phyloP scores from a whole-genome alignment of 2,113 vertebrate genomes.

The Cettia cetti region DNA sequence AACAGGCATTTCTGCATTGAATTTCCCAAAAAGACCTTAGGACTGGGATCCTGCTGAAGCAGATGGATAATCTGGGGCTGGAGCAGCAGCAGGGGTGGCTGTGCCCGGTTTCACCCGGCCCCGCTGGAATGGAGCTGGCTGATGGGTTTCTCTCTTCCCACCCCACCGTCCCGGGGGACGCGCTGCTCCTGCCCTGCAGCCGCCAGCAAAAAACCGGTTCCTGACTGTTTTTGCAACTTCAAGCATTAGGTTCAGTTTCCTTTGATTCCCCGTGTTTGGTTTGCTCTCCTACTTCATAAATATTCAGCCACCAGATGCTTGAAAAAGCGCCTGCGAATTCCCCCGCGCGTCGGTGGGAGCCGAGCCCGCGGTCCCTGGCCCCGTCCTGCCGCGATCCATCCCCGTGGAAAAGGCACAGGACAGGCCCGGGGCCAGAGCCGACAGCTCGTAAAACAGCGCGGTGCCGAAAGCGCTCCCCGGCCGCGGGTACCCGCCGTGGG shows the following conservation, averaged over 20 bases:
- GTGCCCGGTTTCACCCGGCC: background rate
- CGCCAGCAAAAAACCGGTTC: background rate
- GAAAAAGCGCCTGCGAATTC: background rate
- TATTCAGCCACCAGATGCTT: background rate
- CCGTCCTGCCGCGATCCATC: background rate
- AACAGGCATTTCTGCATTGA: background rate
- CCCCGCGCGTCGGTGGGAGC: background rate
- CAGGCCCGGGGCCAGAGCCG: background rate
- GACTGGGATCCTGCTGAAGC: background rate
- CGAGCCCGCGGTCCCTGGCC: background rate
- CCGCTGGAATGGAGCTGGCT: background rate
- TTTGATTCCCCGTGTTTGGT: background rate
- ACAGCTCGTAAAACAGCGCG: background rate
- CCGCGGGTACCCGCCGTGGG: rapidly evolving
- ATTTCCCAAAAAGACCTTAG: background rate
- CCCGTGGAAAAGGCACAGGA: rapidly evolving
- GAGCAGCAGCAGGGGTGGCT: background rate
- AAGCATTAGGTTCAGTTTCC: background rate
- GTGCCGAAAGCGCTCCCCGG: rapidly evolving
- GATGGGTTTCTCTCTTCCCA: background rate
- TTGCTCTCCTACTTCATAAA: constrained; percentile 19
- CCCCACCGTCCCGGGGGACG: background rate
- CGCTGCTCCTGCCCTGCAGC: background rate
- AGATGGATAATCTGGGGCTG: background rate
- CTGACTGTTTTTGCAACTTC: background rate